Base-by-base conservation (phyloP, 64 coral and sea anemone species). In the Stylophora pistillata region DNA sequence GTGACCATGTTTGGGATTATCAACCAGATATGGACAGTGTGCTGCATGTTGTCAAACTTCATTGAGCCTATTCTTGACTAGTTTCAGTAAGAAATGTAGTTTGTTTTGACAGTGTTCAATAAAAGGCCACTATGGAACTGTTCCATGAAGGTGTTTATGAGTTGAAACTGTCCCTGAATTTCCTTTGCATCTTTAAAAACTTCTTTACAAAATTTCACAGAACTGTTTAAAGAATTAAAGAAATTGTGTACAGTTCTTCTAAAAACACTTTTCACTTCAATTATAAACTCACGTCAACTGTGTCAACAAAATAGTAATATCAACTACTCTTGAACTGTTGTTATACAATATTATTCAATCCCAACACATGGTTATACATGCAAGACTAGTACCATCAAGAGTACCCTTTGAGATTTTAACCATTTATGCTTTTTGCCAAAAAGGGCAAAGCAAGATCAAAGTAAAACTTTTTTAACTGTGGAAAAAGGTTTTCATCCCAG, bases 1-100 rank as follows among this genome's bases (percentile, higher is more conserved):
- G 74, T 87, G 30, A 73, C 20, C n/a, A 81, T 87, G 75, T 30
- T 92, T 72, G 84, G 84, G 0, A 33, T 47, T 52, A 74, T 87
- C 30, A 87, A 81, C 31, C 81, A 91, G 37, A 69, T 86, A 27
- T 86, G 81, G 81, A 78, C 81, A 85, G 72, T 86, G 21, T 91
- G 62, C 37, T 87, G 84, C 57, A 32, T 72, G 13, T 62, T 87
- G 10, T 74, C 62, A 58, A 92, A 92, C 69, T 92, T 87, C 30
- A 86, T 87, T 65, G 65, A 92, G 15, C 85, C 76, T 47, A 80
- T 92, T 66, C 69, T 90, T 82, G 74, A 79, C 23, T 21, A 23
- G 68, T 71, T 71, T 74, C 17, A 76, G 26, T 47, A 76, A 15
- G 15, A 76, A 76, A 76, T 76, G 33, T 76, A 76, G 28, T 76